Evolutionary conservation across 2,888 invertebrate genomes (phyloP).

Genomic region (Pilophorus perplexus): DNA sequence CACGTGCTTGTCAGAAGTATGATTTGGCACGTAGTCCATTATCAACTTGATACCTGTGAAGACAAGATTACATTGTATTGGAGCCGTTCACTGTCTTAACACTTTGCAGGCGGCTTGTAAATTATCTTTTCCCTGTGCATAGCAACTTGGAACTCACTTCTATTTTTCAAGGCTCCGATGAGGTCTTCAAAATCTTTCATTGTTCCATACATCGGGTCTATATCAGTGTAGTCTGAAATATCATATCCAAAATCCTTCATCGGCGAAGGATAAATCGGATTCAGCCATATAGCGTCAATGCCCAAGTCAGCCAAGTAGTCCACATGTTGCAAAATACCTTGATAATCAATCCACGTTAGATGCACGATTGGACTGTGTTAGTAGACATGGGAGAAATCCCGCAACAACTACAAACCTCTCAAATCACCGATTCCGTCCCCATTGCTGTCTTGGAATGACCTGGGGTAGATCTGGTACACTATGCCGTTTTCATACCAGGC

Average conservation of each 20-base stretch:
- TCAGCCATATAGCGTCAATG: constrained; percentile 67
- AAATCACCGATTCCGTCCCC: constrained; percentile 84
- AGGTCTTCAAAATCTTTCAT: constrained; percentile 65
- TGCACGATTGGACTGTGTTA: too few species aligned
- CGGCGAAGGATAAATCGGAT: constrained; percentile 70
- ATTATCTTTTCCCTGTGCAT: too few species aligned
- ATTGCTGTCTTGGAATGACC: constrained; percentile 79
- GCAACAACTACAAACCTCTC: too few species aligned
- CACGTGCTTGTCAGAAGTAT: constrained; percentile 54
- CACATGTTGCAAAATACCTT: constrained; percentile 61
- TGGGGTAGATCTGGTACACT: constrained; percentile 82
- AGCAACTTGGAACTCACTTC: too few species aligned
- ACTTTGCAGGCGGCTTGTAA: too few species aligned
- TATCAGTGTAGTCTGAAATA: constrained; percentile 64
- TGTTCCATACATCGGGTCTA: constrained; percentile 69
- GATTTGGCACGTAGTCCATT: constrained; percentile 51
- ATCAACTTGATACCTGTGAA: constrained; percentile 47
- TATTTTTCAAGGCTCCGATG: constrained; percentile 55
- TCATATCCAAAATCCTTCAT: constrained; percentile 73
- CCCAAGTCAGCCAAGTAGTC: constrained; percentile 67
- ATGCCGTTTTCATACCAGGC: constrained; percentile 78
- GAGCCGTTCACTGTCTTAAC: background rate
- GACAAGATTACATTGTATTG: background rate
- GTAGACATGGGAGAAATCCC: too few species aligned
- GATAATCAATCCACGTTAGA: background rate